These are phyloP conservation scores for Conger conger DNA, from an alignment of 2,113 vertebrate genomes.

Conservation along the genomic window DNA sequence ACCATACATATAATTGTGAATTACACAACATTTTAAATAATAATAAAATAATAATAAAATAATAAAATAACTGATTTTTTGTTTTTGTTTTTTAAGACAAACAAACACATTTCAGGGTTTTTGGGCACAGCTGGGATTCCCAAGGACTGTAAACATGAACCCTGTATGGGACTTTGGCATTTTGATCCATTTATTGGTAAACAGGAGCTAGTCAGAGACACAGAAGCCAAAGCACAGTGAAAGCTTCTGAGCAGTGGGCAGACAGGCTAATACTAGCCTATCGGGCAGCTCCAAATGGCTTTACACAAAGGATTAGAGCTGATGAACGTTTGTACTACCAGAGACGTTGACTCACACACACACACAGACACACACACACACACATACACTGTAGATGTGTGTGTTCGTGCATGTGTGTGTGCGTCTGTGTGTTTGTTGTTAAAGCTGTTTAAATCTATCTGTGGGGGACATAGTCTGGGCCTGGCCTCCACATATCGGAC, in stretches of 20 bases:
- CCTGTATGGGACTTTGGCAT: neutral
- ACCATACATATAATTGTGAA: too few species aligned
- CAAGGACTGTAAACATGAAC: neutral
- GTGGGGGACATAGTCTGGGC: neutral
- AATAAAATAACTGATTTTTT: too few species aligned
- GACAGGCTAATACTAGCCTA: conserved; percentile 31
- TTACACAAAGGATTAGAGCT: conserved; percentile 44
- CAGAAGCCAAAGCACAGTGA: neutral
- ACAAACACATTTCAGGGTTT: too few species aligned
- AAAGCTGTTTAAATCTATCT: neutral
- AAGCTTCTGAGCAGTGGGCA: conserved; percentile 31
- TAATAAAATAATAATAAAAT: too few species aligned
- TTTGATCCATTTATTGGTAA: neutral
- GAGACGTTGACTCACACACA: conserved; percentile 14
- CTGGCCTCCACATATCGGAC: neutral
- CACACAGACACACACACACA: neutral
- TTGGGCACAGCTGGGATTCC: too few species aligned
- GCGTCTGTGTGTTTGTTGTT: neutral
- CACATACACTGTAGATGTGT: neutral
- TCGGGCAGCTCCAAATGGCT: conserved; percentile 39
- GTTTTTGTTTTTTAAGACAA: too few species aligned
- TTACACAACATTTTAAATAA: too few species aligned
- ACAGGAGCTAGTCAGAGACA: neutral
- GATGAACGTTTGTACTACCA: conserved; percentile 36
- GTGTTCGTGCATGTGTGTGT: too few species aligned